Conservation (phyloP, 1,140 invertebrate species). For the Stegodyphus mimosarum region DNA sequence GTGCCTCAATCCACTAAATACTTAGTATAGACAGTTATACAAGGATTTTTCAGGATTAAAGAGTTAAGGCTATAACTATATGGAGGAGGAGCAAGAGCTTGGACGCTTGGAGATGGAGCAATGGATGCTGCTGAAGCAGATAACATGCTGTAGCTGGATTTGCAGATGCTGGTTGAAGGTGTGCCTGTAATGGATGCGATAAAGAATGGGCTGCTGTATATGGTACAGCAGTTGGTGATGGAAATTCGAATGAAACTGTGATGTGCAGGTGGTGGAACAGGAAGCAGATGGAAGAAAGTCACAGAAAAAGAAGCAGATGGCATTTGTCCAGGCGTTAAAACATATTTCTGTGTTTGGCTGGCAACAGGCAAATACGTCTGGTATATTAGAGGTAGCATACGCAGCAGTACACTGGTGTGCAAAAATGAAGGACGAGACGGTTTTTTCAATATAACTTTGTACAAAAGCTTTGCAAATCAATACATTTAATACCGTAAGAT, state of each 20-base stretch:
- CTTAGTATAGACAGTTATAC: slow-evolving; percentile 61
- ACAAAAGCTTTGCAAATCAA: too few relatives aligned
- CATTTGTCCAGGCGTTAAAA: slow-evolving; percentile 59
- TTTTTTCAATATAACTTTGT: too few relatives aligned
- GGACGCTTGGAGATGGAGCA: slow-evolving; percentile 42
- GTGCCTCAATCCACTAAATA: slow-evolving; percentile 46
- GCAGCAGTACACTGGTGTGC: too few relatives aligned
- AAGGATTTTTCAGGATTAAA: slow-evolving; percentile 53
- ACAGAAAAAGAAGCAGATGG: slow-evolving; percentile 51
- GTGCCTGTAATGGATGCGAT: slow-evolving; percentile 36
- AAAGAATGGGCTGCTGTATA: slow-evolving; percentile 36
- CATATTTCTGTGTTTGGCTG: slow-evolving; percentile 63
- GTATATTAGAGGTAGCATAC: too few relatives aligned
- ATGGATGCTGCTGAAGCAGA: slow-evolving; percentile 37
- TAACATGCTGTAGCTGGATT: slow-evolving; percentile 46
- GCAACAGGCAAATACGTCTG: slow-evolving; percentile 60
- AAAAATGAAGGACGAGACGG: too few relatives aligned
- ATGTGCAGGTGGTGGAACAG: slow-evolving; percentile 62
- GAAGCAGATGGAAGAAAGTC: too few relatives aligned
- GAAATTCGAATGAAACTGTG: slow-evolving; percentile 48
- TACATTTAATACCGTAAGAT: too few relatives aligned
- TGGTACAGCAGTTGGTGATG: slow-evolving; percentile 48
- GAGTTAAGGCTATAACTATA: slow-evolving; percentile 60
- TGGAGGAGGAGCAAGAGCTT: slow-evolving; percentile 11
- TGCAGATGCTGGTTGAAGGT: slow-evolving; percentile 54